Base-by-base conservation (phyloP, 2,113 vertebrate species). In the Eolophus roseicapilla region DNA sequence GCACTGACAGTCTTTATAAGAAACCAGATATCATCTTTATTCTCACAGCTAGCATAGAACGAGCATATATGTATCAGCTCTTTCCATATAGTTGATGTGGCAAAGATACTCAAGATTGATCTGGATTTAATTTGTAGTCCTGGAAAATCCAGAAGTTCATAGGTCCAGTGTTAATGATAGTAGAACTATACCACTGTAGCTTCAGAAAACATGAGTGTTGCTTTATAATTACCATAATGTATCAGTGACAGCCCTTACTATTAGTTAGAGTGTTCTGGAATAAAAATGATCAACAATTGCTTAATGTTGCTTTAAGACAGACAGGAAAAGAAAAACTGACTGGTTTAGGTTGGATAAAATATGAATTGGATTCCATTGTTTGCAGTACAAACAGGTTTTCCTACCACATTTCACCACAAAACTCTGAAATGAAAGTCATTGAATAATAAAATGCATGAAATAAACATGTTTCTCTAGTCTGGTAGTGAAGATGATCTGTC, bases 351-450 rank as follows among this genome's bases (percentile, higher is more conserved):
- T 91, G 79, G 24, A 88, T 74, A 92, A 92, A 88, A 68, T 10
- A 92, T 35, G n/a, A 84, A 92, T 84, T 70, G 50, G 17, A 78
- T 67, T 71, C 31, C 11, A 6, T 39, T 71, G 31, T 39, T 86
- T 65, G 15, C 37, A 64, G 47, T 64, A 47, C 21, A 83, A 94
- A 63, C 7, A 44, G 13, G 75, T 71, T 81, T 82, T n/a, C 6
- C 19, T 15, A 47, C 43, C 21, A 62, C 17, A 20, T 93, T 96
- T 78, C 60, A 77, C 59, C 57, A 70, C 23, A 85, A 91, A 95
- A 44, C 64, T 96, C 46, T 49, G 55, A 88, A 90, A 97, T 86
- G 33, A 95, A 93, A 82, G 63, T 85, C 94, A 90, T 82, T 50
- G 76, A 91, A 88, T 67, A 90, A 95, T 81, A 60, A 90, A 91